phyloP scores from a whole-genome alignment of 2,888 invertebrate genomes.

The Digitonthophagus gazella region DNA sequence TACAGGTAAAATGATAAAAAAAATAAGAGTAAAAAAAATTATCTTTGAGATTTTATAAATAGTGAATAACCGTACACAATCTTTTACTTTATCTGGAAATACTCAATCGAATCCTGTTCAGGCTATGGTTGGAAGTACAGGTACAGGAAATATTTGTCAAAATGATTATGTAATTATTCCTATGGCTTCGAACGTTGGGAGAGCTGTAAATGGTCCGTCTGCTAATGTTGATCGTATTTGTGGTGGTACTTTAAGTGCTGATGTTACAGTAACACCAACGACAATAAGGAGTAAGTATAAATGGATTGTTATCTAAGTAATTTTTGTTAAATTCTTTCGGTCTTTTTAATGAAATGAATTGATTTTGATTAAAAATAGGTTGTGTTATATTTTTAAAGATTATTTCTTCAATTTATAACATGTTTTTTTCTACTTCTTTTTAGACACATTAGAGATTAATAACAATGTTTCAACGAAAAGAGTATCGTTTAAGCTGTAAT shows the following conservation, averaged over 20 bases:
- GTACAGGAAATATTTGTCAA: conserved; percentile 68
- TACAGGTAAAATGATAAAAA: conserved; percentile 57
- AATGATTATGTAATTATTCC: conserved; percentile 80
- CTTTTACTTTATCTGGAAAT: conserved; percentile 78
- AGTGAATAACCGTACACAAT: conserved; percentile 70
- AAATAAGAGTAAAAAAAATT: not conserved
- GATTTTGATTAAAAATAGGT: too few species aligned
- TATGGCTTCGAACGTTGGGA: conserved; percentile 69
- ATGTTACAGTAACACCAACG: conserved; percentile 65
- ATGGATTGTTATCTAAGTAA: too few species aligned
- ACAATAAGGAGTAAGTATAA: conserved; percentile 71
- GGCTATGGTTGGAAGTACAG: conserved; percentile 68
- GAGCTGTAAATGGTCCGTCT: conserved; percentile 56
- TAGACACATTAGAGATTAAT: too few species aligned
- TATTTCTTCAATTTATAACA: too few species aligned
- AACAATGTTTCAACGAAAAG: too few species aligned
- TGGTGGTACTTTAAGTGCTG: conserved; percentile 76
- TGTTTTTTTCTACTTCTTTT: too few species aligned
- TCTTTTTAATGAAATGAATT: too few species aligned
- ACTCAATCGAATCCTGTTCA: conserved; percentile 59
- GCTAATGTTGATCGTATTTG: conserved; percentile 79
- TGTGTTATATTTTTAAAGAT: too few species aligned
- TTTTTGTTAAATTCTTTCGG: too few species aligned
- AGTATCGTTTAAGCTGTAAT: too few species aligned
- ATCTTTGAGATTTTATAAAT: conserved; percentile 23